Evolutionary conservation across 2,888 invertebrate species (phyloP).

Genomic region (Drosophila eohydei): DNA sequence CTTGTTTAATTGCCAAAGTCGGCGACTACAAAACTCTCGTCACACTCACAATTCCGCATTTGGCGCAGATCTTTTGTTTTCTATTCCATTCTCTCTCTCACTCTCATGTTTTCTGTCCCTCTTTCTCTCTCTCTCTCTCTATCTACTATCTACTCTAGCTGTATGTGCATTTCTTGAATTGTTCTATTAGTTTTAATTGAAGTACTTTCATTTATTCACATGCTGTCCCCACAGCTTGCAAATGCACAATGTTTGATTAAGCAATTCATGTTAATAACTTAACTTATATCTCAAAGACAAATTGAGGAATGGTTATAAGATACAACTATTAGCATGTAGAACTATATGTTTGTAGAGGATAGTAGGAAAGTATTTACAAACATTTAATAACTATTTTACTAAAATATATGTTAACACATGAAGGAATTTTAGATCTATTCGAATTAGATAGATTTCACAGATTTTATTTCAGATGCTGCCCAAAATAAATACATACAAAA

Average conservation of each 20-base stretch:
- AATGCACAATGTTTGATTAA: slow-evolving; percentile 58
- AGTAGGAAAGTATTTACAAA: not conserved
- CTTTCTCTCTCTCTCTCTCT: not conserved
- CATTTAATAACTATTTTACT: not conserved
- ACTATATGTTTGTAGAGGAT: not conserved
- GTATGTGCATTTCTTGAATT: slow-evolving; percentile 71
- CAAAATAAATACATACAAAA: too few species aligned
- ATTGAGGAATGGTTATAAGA: not conserved
- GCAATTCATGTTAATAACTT: slow-evolving; percentile 42
- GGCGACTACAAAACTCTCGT: slow-evolving; percentile 67
- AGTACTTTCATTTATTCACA: slow-evolving; percentile 49
- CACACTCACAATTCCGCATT: slow-evolving; percentile 65
- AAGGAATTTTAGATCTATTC: too few species aligned
- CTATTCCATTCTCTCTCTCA: slow-evolving; percentile 22
- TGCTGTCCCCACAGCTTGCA: slow-evolving; percentile 46
- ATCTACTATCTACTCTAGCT: slow-evolving; percentile 12
- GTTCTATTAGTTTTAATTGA: slow-evolving; percentile 80
- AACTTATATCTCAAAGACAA: not conserved
- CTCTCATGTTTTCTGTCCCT: slow-evolving; percentile 11
- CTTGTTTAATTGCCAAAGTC: slow-evolving; percentile 72
- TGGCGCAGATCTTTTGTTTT: slow-evolving; percentile 32
- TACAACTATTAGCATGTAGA: not conserved
- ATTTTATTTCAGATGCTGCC: too few species aligned
- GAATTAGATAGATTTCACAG: too few species aligned
- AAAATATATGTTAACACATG: not conserved